These are phyloP conservation scores for Epizoanthus scotinus DNA, from an alignment of 92 coral and sea anemone genomes.

Conservation along the genomic window DNA sequence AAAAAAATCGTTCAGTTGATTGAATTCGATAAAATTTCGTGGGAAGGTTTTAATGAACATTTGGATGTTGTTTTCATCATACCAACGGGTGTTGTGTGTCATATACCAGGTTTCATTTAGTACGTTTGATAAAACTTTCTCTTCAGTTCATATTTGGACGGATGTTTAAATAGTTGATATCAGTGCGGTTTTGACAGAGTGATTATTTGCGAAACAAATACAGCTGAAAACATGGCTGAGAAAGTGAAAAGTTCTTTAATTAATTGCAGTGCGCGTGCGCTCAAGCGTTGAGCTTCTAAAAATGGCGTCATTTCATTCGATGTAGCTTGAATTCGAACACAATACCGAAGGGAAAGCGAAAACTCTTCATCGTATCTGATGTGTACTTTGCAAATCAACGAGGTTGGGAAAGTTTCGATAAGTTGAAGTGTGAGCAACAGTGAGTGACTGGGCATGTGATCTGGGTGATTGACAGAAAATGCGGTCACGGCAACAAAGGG, in stretches of 20 bases:
- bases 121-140: constrained; percentile 59
- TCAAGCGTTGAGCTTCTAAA: constrained; percentile 15
- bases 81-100: background rate
- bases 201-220: constrained; percentile 71
- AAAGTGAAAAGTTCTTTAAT: constrained; percentile 50
- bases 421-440: background rate
- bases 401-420: background rate
- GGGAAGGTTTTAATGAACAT: background rate
- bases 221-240: constrained; percentile 71
- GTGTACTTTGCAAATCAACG: background rate
- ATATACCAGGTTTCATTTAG: constrained; percentile 34
- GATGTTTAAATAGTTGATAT: constrained; percentile 91
- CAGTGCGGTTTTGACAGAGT: constrained; percentile 67
- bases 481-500: constrained; percentile 74
- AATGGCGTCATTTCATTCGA: constrained; percentile 41
- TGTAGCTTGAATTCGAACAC: constrained; percentile 18
- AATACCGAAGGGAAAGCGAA: constrained; percentile 25
- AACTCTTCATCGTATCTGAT: background rate
- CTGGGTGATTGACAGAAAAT: constrained; percentile 46
- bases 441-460: constrained; percentile 41
- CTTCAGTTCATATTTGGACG: constrained; percentile 63
- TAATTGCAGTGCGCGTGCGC: constrained; percentile 88
- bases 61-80: constrained; percentile 4
- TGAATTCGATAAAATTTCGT: background rate
- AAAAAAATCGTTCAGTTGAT: constrained; percentile 5